Evolutionary conservation across 2,888 invertebrate species (phyloP).

Genomic region (Malachius bipustulatus): DNA sequence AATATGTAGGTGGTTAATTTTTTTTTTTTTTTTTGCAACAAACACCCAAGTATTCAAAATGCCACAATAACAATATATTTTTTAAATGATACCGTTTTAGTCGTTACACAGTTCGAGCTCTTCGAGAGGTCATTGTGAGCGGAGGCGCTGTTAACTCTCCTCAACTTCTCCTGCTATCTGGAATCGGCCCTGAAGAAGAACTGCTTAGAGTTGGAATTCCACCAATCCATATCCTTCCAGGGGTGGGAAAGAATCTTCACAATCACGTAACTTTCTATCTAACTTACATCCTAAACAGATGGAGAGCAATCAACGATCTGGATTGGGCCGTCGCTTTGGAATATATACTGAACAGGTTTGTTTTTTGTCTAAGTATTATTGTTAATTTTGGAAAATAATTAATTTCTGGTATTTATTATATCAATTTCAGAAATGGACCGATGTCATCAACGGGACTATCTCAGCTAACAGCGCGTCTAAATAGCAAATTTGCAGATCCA

Average conservation of each 20-base stretch:
- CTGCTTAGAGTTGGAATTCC: constrained; percentile 47
- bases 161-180: constrained; percentile 53
- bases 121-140: constrained; percentile 48
- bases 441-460: constrained; percentile 52
- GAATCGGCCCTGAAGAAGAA: constrained; percentile 51
- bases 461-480: constrained; percentile 54
- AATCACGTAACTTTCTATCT: constrained; percentile 54
- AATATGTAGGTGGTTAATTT: too few relatives aligned
- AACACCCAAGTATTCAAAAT: too few relatives aligned
- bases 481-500: constrained; percentile 47
- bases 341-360: constrained; percentile 47
- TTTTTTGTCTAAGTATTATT: constrained; percentile 20
- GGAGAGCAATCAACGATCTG: constrained; percentile 42
- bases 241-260: constrained; percentile 57
- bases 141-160: constrained; percentile 57
- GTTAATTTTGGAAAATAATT: constrained; percentile 3
- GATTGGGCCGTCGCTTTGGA: constrained; percentile 51
- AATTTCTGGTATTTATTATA: not conserved
- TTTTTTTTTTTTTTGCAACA: too few relatives aligned
- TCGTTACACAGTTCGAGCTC: constrained; percentile 38
- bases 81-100: too few relatives aligned
- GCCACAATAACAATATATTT: too few relatives aligned
- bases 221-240: constrained; percentile 49
- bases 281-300: constrained; percentile 42
- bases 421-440: constrained; percentile 48